Conservation (phyloP, 2,113 vertebrate genomes). For the Pseudopipra pipra region DNA sequence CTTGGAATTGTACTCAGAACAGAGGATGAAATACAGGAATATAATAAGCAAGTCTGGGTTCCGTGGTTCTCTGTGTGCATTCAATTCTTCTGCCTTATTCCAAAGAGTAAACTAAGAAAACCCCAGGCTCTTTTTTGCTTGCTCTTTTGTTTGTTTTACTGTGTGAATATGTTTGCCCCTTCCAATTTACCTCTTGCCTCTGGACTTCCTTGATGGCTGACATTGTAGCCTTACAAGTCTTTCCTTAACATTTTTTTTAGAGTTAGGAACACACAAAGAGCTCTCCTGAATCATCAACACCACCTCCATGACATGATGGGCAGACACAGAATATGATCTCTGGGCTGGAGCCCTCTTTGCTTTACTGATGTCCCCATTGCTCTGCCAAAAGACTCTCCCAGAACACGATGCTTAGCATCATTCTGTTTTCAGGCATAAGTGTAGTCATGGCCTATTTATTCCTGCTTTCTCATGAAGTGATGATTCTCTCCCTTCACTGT, state of each 20-base stretch:
- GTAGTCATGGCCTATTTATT: neutral
- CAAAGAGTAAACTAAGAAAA: neutral
- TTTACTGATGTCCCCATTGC: neutral
- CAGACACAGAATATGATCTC: neutral
- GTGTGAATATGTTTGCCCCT: neutral
- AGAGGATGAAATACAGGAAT: neutral
- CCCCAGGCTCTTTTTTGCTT: fast-evolving
- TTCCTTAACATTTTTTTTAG: neutral
- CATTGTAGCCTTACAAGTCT: neutral
- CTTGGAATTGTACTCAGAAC: neutral
- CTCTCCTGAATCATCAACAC: neutral
- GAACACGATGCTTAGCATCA: neutral
- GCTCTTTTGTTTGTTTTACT: neutral
- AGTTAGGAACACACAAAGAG: neutral
- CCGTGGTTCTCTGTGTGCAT: neutral
- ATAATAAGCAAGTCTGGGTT: neutral
- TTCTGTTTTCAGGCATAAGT: neutral
- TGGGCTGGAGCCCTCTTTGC: neutral
- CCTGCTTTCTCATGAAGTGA: neutral
- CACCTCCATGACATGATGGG: neutral
- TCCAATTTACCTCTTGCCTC: neutral
- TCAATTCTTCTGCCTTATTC: neutral
- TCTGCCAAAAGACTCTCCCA: neutral
- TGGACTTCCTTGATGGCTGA: neutral
- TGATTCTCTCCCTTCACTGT: neutral